Base-by-base conservation (phyloP, 2,888 invertebrate genomes). In the Sinodicranocentrus sp. region DNA sequence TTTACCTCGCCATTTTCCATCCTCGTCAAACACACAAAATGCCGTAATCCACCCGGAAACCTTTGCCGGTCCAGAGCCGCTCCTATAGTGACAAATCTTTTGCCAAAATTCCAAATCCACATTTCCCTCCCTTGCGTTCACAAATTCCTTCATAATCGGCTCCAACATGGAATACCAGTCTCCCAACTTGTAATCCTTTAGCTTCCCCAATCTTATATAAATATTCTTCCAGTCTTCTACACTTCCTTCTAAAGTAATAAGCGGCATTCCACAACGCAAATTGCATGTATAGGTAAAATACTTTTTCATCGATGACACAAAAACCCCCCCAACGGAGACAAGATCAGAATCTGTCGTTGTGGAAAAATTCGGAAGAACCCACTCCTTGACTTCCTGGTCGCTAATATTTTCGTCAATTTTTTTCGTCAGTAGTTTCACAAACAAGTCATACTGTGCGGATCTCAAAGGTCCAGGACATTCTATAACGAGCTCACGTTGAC, bases 11-110 rank as follows among this genome's bases (percentile, higher is more conserved):
- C 25, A 23, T 19, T 85, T 75, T 26, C 85, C 85, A 17, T 85
- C 71, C 25, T 70, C 21, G 28, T 83, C 72, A 68, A 85, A 85
- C 8, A 65, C 63, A 39, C 63, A 75, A 39, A 85, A 85, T 13
- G 65, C 85, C 0, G 83, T 83, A 15, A 85, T 70, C 85, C 85
- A 85, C n/a, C 85, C 85, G 19, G 70, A 59, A 6, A 85, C 21
- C 28, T 61, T 73, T 13, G 39, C 19, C 5, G 77, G 70, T 8
- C 84, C 85, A 19, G 76, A 79, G 17, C 71, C 71, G 43, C 65
- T 65, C 52, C 72, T 3, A 15, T 71, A 28, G 28, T 84, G 54
- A 33, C 83, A 83, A 33, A 85, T 75, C 10, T 39, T 28, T 19
- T 59, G 13, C 85, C 85, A 85, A 83, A 85, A 85, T 0, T 75